These are phyloP conservation scores for Sitta carolinensis DNA, from an alignment of 2,797 vertebrate genomes.

Conservation along the genomic window DNA sequence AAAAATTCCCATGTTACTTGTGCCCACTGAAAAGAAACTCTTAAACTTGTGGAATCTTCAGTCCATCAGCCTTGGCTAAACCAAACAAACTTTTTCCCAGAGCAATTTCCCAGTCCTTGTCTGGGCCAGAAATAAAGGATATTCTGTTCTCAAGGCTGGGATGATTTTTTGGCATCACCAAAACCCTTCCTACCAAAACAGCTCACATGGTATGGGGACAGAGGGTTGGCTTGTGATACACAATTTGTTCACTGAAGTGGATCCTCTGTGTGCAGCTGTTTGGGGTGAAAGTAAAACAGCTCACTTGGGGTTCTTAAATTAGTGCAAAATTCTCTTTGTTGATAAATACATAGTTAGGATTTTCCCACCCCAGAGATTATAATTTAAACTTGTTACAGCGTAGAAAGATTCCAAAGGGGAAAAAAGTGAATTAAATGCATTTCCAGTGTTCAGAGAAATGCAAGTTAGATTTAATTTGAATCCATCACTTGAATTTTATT, in stretches of 20 bases:
- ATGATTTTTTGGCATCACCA: neutral
- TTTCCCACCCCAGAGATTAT: neutral
- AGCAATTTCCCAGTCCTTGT: neutral
- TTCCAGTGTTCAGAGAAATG: neutral
- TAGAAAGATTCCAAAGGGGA: neutral
- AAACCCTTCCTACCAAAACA: neutral
- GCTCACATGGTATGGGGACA: neutral
- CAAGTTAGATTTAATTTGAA: neutral
- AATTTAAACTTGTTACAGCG: neutral
- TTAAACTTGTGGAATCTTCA: neutral
- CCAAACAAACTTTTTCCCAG: neutral
- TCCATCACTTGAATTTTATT: neutral
- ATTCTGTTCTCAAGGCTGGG: neutral
- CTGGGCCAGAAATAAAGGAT: neutral
- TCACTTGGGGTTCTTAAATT: neutral
- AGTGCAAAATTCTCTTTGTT: neutral
- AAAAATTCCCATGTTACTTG: neutral
- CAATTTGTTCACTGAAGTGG: neutral
- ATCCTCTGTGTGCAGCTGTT: neutral
- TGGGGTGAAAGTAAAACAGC: neutral
- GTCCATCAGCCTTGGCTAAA: neutral
- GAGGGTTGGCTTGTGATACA: neutral
- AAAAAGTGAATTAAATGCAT: neutral
- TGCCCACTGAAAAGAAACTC: neutral
- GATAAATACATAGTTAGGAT: neutral